A percentile compares a stretch with the other conserved stretches of the same genome.
Conservation (phyloP, 2,797 vertebrate species). For the Tympanoctomys barrerae region DNA sequence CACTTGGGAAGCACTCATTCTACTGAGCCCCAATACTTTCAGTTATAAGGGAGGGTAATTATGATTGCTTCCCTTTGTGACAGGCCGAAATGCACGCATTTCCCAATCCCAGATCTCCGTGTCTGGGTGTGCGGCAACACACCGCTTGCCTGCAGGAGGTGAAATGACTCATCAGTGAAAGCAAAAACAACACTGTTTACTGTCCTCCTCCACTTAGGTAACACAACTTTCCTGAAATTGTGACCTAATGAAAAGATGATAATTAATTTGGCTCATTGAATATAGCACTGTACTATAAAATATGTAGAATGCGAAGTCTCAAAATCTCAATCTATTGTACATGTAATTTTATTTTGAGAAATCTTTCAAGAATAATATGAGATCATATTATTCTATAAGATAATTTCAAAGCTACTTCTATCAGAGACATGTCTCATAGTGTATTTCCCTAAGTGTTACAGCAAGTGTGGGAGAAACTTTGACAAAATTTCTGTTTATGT, state of each 20-base stretch:
- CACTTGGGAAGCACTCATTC: too few species aligned
- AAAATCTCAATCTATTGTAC: neutral
- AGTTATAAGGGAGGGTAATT: slow-evolving; percentile 56
- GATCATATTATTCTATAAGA: neutral
- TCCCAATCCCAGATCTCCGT: slow-evolving; percentile 54
- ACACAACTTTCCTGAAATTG: neutral
- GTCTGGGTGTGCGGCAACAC: slow-evolving; percentile 75
- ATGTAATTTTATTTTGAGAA: slow-evolving; percentile 24
- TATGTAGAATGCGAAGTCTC: neutral
- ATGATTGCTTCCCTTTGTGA: slow-evolving; percentile 56
- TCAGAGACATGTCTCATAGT: neutral
- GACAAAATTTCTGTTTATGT: neutral
- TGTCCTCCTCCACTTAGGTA: neutral
- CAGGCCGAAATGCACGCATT: slow-evolving; percentile 80
- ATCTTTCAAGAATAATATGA: neutral
- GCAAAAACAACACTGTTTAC: slow-evolving; percentile 7
- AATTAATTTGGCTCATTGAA: slow-evolving; percentile 51
- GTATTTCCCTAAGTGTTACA: neutral
- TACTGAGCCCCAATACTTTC: slow-evolving; percentile 11
- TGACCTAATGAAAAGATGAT: slow-evolving; percentile 34
- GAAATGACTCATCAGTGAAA: slow-evolving; percentile 44
- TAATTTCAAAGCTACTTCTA: slow-evolving; percentile 18
- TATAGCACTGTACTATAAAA: slow-evolving; percentile 28
- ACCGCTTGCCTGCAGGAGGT: slow-evolving; percentile 69
- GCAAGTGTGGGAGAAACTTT: neutral